Evolutionary conservation across 2,113 vertebrate genomes (phyloP), one percentile per base, ranked within the genome.

Genomic region (Platichthys stellatus): DNA sequence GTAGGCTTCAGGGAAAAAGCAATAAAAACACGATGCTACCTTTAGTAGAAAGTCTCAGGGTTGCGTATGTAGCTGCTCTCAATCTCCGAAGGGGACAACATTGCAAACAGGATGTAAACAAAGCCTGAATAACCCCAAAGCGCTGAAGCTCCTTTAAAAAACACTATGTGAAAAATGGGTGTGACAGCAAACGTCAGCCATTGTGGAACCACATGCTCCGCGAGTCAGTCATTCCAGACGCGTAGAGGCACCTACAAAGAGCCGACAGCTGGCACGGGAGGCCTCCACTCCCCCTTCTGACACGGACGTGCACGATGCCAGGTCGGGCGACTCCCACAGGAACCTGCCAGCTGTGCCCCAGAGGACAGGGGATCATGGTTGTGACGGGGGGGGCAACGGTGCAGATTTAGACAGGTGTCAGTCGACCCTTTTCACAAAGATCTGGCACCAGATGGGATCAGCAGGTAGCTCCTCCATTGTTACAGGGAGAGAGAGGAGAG

Each of bases 331-430:
- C 54, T 88, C 84, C 81, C 82, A 74, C 43, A 60, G 84, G 63
- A 78, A 31, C 31, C 1, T 20, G 73, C 83, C 90, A 91, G 87
- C 89, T 92, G 89, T 76, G 85, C 69, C 70, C 57, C 75, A 24
- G 24, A 73, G 69, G 68, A 77, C 71, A 21, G 71, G 84, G 7
- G 24, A 4, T 43, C 23, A 2, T 5, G 38, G n/a, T 40, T 5
- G 0, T 21, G 24, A 53, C 21, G 17, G 72, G 70, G 24, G 76
- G 70, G 76, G 62, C 61, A 59, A 69, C 40, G 9, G 69, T 72
- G 63, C 18, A 35, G 63, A 23, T 80, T 66, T 9, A 76, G 82
- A 85, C 66, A 82, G 87, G 85, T 90, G 86, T 76, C 69, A 51
- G 18, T 72, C 12, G 51, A 26, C 73, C 20, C 18, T 45, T 31